A percentile compares a stretch with the other conserved stretches of the same genome.
Evolutionary conservation across 2,888 invertebrate species (phyloP).

Genomic region (Bugulina stolonifera): DNA sequence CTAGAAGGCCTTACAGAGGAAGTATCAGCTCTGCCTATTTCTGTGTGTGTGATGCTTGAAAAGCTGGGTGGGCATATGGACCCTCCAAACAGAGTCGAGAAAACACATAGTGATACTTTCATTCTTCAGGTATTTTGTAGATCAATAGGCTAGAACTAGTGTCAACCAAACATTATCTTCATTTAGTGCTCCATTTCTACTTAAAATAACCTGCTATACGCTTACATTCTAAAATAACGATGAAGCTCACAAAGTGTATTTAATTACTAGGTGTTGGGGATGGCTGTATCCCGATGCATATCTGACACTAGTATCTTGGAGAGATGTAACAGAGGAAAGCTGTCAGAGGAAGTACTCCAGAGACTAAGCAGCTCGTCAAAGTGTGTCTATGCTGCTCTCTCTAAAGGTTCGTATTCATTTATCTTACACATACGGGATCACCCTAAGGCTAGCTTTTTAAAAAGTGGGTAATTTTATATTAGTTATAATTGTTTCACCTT

Average conservation of each 20-base stretch:
- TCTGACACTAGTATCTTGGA: not conserved
- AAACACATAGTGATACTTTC: not conserved
- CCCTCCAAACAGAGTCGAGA: slow-evolving; percentile 28
- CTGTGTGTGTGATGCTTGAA: slow-evolving; percentile 41
- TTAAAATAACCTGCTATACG: no score
- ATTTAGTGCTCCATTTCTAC: no score
- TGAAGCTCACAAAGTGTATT: not conserved
- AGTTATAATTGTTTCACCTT: no score
- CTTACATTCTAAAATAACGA: no score
- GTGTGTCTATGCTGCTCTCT: slow-evolving; percentile 12
- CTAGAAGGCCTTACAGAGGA: slow-evolving; percentile 35
- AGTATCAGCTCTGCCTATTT: slow-evolving; percentile 38
- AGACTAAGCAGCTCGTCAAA: not conserved
- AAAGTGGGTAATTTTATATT: no score
- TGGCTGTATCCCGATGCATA: not conserved
- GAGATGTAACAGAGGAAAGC: not conserved
- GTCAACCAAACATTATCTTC: no score
- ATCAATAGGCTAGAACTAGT: no score
- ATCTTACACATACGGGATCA: no score
- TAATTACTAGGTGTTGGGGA: not conserved
- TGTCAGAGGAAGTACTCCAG: not conserved
- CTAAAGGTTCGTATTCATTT: not conserved
- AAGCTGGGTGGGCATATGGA: slow-evolving; percentile 37
- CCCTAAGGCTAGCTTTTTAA: no score
- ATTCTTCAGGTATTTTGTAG: slow-evolving; percentile 8